Conservation (phyloP, 2,888 invertebrate species). For the Eurytoma californica region DNA sequence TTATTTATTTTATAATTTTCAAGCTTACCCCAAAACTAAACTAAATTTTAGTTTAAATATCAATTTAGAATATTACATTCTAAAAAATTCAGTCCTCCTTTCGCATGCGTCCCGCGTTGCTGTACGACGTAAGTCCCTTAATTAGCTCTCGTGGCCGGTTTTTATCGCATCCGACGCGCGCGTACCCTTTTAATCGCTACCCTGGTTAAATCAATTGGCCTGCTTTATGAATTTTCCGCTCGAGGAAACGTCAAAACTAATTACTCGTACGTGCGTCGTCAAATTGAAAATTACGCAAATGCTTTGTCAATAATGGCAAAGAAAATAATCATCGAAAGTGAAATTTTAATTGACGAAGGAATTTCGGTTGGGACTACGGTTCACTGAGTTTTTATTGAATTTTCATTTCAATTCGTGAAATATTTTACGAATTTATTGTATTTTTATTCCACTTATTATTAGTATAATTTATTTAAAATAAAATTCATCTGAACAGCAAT, state of each 20-base stretch:
- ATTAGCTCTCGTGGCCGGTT: slow-evolving; percentile 13
- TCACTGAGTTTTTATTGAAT: too few relatives aligned
- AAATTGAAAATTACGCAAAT: slow-evolving; percentile 63
- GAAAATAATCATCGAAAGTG: neutral
- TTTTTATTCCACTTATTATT: too few relatives aligned
- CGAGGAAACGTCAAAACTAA: neutral
- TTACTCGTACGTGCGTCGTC: neutral
- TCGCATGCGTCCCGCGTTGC: neutral
- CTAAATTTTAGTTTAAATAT: too few relatives aligned
- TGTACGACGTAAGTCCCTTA: neutral
- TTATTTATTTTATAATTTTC: too few relatives aligned
- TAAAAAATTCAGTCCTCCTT: neutral
- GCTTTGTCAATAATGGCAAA: slow-evolving; percentile 52
- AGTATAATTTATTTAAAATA: too few relatives aligned
- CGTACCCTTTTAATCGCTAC: neutral
- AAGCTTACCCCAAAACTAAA: too few relatives aligned
- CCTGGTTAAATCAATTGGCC: neutral
- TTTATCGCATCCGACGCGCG: neutral
- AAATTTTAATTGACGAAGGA: too few relatives aligned
- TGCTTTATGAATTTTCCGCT: slow-evolving; percentile 20
- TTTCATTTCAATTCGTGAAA: too few relatives aligned
- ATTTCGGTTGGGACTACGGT: too few relatives aligned
- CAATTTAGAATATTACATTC: too few relatives aligned
- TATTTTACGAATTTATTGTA: too few relatives aligned
- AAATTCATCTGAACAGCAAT: too few relatives aligned